Conservation (phyloP, 2,888 invertebrate species). For the Hirtodrosophila confusa region DNA sequence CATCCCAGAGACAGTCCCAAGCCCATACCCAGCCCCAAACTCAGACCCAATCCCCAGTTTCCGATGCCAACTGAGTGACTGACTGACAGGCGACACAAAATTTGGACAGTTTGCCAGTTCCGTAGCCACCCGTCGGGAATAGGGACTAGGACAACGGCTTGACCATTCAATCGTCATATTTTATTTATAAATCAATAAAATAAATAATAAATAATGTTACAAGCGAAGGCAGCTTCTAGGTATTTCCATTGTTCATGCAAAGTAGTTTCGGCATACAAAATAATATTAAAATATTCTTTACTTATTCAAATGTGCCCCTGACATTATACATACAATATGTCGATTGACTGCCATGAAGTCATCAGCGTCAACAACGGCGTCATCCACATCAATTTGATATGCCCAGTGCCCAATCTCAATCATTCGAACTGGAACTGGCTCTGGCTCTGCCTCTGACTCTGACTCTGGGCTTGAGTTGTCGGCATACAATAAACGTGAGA, state of each 20-base stretch:
- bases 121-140: constrained; percentile 36
- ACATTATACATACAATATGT: constrained; percentile 33
- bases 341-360: constrained; percentile 73
- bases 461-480: constrained; percentile 1
- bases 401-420: constrained; percentile 29
- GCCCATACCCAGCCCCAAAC: neutral
- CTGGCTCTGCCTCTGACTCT: no score
- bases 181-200: constrained; percentile 59
- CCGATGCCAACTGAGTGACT: constrained; percentile 12
- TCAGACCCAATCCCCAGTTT: neutral
- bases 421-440: constrained; percentile 12
- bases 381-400: constrained; percentile 72
- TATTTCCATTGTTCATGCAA: constrained; percentile 32
- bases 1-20: neutral
- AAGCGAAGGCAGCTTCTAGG: constrained; percentile 14
- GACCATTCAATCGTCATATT: constrained; percentile 17
- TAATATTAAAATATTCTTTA: constrained; percentile 68
- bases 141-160: constrained; percentile 10
- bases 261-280: constrained; percentile 42
- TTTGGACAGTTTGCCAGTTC: constrained; percentile 59
- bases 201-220: constrained; percentile 19
- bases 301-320: constrained; percentile 67
- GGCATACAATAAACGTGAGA: constrained; percentile 50
- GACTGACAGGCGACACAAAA: constrained; percentile 46
- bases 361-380: constrained; percentile 66